phyloP scores from a whole-genome alignment of 2,888 invertebrate species.

The Diaperis boleti region DNA sequence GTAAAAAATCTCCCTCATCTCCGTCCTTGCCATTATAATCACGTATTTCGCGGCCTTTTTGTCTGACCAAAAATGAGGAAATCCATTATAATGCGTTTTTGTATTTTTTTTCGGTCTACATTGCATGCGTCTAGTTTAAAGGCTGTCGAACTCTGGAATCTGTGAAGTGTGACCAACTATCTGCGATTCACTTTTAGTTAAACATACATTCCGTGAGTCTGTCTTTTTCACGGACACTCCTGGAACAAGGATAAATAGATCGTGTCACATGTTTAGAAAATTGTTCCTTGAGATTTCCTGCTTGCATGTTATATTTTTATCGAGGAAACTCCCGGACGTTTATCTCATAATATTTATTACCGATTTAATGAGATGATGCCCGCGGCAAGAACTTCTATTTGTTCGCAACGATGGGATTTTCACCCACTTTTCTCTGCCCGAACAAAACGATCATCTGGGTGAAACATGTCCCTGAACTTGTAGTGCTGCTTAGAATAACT shows the following conservation, averaged over 20 bases:
- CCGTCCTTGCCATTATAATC: conserved; percentile 26
- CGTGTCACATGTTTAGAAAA: conserved; percentile 26
- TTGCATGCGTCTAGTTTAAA: conserved; percentile 43
- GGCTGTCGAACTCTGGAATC: conserved; percentile 53
- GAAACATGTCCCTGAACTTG: conserved; percentile 21
- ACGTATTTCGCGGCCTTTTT: conserved; percentile 5
- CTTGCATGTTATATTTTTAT: conserved; percentile 26
- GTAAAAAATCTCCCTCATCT: conserved; percentile 22
- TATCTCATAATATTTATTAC: conserved; percentile 30
- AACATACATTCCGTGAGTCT: conserved; percentile 42
- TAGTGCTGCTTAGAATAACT: conserved; percentile 38
- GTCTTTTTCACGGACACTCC: conserved; percentile 36
- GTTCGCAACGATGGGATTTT: background rate
- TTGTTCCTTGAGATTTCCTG: conserved; percentile 36
- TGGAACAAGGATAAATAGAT: conserved; percentile 37
- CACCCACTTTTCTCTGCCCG: background rate
- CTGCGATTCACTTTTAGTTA: conserved; percentile 44
- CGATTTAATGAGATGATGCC: conserved; percentile 31
- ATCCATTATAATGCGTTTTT: conserved; percentile 34
- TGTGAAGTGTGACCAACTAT: conserved; percentile 54
- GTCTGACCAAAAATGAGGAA: conserved; percentile 23
- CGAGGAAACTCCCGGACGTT: conserved; percentile 27
- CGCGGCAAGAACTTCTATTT: too few relatives aligned
- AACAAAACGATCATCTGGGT: conserved; percentile 17
- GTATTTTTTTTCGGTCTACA: conserved; percentile 38